Conservation (phyloP, 64 coral and sea anemone species). For the Montipora sp. region DNA sequence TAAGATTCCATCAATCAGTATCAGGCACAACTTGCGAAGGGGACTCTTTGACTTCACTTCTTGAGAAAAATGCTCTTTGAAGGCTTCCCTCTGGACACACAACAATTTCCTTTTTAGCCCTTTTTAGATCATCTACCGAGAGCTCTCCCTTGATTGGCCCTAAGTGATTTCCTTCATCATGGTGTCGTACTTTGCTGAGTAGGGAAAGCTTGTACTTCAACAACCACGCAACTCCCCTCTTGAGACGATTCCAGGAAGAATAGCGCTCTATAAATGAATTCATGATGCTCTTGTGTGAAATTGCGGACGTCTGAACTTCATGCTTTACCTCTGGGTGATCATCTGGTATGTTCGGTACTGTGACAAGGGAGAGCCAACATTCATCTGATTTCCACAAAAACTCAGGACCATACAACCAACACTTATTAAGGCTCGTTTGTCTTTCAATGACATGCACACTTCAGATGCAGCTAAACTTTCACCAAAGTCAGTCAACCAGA, state of each 20-base stretch:
- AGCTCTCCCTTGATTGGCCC: no score
- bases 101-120: no score
- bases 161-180: no score
- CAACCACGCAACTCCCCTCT: constrained; percentile 52
- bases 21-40: no score
- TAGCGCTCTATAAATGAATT: constrained; percentile 49
- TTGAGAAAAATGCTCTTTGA: no score
- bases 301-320: not conserved
- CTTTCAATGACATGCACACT: constrained; percentile 23
- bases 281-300: not conserved
- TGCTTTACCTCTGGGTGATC: constrained; percentile 30
- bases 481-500: not conserved
- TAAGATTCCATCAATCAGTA: no score
- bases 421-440: not conserved
- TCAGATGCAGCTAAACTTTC: not conserved
- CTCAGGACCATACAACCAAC: constrained; percentile 43
- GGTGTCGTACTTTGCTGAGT: no score
- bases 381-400: constrained; percentile 52
- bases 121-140: no score
- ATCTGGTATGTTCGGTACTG: no score
- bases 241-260: constrained; percentile 61
- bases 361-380: no score
- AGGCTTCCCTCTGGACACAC: no score
- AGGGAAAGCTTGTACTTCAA: constrained; percentile 49
- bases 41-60: no score